Evolutionary conservation across 2,113 vertebrate genomes (phyloP).

Genomic region (Nansenia antarctica): DNA sequence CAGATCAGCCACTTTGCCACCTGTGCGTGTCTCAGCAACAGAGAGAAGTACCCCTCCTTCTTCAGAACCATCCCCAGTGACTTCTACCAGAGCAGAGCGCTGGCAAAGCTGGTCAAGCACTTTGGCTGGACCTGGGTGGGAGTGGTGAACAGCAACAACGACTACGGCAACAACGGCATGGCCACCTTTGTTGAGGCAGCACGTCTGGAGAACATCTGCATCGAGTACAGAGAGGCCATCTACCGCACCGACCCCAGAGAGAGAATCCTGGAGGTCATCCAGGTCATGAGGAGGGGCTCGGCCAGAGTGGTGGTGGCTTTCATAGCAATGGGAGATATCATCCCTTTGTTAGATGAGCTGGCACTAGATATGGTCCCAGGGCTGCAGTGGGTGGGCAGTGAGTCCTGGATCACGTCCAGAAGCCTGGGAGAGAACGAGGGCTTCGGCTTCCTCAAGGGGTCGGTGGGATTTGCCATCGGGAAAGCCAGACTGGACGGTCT

Average conservation of each 20-base stretch:
- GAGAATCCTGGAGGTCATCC: conserved; percentile 35
- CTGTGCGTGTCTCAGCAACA: conserved; percentile 57
- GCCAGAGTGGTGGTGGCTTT: conserved; percentile 41
- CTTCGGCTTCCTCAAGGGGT: conserved; percentile 35
- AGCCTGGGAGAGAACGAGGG: conserved; percentile 18
- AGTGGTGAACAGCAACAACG: conserved; percentile 44
- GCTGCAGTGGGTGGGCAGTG: conserved; percentile 40
- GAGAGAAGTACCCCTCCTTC: conserved; percentile 41
- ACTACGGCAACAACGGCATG: conserved; percentile 59
- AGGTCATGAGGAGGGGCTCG: conserved; percentile 45
- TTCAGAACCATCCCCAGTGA: conserved; percentile 61
- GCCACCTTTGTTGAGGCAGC: conserved; percentile 45
- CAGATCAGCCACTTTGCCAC: conserved; percentile 60
- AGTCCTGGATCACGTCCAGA: conserved; percentile 41
- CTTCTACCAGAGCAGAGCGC: conserved; percentile 53
- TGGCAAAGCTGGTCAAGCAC: conserved; percentile 50
- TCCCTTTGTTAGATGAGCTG: conserved; percentile 33
- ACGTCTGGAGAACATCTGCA: conserved; percentile 36
- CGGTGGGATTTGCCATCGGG: conserved; percentile 33
- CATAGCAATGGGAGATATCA: conserved; percentile 11
- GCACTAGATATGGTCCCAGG: conserved; percentile 28
- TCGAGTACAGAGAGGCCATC: conserved; percentile 51
- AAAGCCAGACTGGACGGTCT: conserved; percentile 28
- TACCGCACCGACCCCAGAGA: conserved; percentile 41
- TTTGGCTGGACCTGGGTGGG: conserved; percentile 64